Percentiles rank a stretch among this genome's conserved stretches.
phyloP scores from a whole-genome alignment of 2,797 vertebrate genomes.

The Cirrhinus mrigala region DNA sequence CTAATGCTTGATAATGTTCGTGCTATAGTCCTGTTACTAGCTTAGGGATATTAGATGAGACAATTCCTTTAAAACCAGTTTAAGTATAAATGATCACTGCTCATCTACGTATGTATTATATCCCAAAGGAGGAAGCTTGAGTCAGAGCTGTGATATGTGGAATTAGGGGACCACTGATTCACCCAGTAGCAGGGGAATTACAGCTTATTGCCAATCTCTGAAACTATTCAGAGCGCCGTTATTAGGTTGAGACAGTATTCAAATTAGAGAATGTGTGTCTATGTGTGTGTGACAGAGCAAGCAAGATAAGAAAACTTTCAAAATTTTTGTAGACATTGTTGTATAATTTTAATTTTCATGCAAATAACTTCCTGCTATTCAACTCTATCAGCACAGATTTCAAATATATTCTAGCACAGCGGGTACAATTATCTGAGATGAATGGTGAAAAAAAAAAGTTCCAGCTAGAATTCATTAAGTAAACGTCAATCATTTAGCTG shows the following conservation, averaged over 20 bases:
- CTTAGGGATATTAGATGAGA: not conserved
- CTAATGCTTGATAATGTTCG: not conserved
- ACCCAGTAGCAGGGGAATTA: not conserved
- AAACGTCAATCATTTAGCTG: conserved; percentile 43
- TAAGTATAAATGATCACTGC: not conserved
- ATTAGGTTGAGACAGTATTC: conserved; percentile 21
- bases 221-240: conserved; percentile 2
- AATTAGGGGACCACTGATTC: conserved; percentile 18
- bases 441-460: conserved; percentile 47
- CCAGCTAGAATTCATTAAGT: conserved; percentile 43
- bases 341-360: conserved; percentile 41
- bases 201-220: conserved; percentile 16
- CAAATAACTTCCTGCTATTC: conserved; percentile 39
- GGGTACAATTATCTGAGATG: conserved; percentile 43
- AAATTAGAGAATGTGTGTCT: conserved; percentile 8
- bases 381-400: conserved; percentile 31
- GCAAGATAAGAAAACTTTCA: conserved; percentile 31
- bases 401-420: conserved; percentile 33
- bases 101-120: not conserved
- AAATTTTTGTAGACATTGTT: conserved; percentile 22
- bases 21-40: not conserved
- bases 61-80: not conserved
- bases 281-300: conserved; percentile 8
- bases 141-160: conserved; percentile 27
- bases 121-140: conserved; percentile 16